phyloP scores from a whole-genome alignment of 2,113 vertebrate genomes.

The Stomatorhinus ivindoensis region DNA sequence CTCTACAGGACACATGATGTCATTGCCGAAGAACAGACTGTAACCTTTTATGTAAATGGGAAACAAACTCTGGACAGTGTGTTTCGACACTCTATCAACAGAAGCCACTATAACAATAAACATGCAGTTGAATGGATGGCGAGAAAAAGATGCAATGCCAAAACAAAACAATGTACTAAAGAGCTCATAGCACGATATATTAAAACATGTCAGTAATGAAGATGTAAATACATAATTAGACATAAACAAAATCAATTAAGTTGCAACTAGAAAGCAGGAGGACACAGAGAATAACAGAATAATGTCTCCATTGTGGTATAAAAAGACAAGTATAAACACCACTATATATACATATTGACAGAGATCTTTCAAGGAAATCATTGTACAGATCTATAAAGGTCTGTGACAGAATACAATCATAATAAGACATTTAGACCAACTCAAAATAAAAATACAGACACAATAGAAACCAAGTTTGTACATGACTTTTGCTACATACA shows the following conservation, averaged over 20 bases:
- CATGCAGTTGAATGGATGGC: background rate
- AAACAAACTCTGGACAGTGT: background rate
- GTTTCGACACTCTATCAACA: background rate
- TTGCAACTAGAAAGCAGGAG: background rate
- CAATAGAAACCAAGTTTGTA: background rate
- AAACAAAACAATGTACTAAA: background rate
- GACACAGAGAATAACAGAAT: background rate
- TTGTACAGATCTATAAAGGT: background rate
- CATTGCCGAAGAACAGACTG: background rate
- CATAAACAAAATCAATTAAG: background rate
- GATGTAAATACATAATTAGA: background rate
- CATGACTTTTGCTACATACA: background rate
- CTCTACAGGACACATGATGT: background rate
- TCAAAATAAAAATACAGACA: background rate
- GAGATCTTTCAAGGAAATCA: background rate
- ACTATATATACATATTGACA: background rate
- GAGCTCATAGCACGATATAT: background rate
- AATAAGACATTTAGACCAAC: background rate
- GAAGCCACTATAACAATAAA: background rate
- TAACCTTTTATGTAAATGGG: background rate
- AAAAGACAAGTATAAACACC: background rate
- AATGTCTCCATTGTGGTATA: background rate
- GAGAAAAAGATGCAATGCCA: background rate
- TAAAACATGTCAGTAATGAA: background rate
- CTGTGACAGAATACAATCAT: background rate